Evolutionary conservation across 2,888 invertebrate species (phyloP).

Genomic region (Troglohyphantes excavatus): DNA sequence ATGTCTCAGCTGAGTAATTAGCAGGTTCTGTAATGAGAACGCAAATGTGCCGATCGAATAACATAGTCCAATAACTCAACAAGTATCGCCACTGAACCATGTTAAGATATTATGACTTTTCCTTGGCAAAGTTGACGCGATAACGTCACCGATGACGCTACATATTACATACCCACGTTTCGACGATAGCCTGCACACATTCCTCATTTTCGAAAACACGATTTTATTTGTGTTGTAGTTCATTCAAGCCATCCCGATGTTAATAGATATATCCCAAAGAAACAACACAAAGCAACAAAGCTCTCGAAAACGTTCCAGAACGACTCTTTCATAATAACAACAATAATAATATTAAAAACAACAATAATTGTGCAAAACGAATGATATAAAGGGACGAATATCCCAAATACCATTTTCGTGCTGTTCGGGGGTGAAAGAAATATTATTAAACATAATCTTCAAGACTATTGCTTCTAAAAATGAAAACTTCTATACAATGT

Average conservation of each 20-base stretch:
- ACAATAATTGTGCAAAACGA: conserved; percentile 1
- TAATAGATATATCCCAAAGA: background rate
- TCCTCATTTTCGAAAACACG: background rate
- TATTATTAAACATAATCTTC: conserved; percentile 27
- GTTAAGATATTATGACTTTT: no score
- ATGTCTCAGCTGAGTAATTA: no score
- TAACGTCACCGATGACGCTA: no score
- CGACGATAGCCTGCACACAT: background rate
- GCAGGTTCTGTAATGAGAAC: no score
- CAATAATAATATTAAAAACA: no score
- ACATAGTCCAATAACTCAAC: background rate
- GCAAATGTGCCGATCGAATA: no score
- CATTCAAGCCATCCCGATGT: background rate
- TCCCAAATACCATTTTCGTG: conserved; percentile 43
- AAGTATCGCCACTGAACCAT: no score
- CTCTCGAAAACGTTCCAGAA: background rate
- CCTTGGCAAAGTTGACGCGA: no score
- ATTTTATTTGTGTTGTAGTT: background rate
- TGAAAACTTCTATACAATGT: background rate
- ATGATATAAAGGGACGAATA: conserved; percentile 6
- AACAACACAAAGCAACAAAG: background rate
- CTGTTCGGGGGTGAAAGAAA: background rate
- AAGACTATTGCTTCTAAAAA: background rate
- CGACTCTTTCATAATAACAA: background rate
- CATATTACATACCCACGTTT: no score